These are phyloP conservation scores for Leptopilina myrica DNA, from an alignment of 2,888 invertebrate species.

Conservation along the genomic window DNA sequence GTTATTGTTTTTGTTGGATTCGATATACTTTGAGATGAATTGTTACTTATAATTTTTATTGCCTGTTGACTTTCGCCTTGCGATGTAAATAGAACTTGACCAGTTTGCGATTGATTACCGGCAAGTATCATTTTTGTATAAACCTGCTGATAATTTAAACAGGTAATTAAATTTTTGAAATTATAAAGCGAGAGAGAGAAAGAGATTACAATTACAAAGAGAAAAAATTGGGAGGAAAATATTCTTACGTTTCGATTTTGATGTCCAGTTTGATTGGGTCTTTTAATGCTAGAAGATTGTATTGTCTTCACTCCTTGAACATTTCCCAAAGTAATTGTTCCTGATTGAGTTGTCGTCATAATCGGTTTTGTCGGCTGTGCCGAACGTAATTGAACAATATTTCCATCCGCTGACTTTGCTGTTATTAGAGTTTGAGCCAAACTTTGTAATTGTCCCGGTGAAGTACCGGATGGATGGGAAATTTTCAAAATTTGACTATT, in stretches of 20 bases:
- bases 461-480: slow-evolving; percentile 73
- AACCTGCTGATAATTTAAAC: slow-evolving; percentile 57
- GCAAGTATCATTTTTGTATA: slow-evolving; percentile 75
- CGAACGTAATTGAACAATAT: slow-evolving; percentile 73
- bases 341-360: slow-evolving; percentile 68
- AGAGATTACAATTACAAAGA: too few species aligned
- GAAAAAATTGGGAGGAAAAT: background rate
- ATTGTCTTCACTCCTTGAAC: slow-evolving; percentile 69
- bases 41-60: slow-evolving; percentile 72
- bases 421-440: slow-evolving; percentile 74
- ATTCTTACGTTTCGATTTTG: slow-evolving; percentile 71
- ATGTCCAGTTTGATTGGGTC: slow-evolving; percentile 77
- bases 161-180: too few species aligned
- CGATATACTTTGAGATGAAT: slow-evolving; percentile 66
- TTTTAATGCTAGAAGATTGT: slow-evolving; percentile 67
- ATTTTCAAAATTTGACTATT: slow-evolving; percentile 75
- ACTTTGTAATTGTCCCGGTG: slow-evolving; percentile 72
- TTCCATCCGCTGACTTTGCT: slow-evolving; percentile 74
- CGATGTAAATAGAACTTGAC: slow-evolving; percentile 72
- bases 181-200: too few species aligned
- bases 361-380: slow-evolving; percentile 67
- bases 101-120: slow-evolving; percentile 71
- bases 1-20: slow-evolving; percentile 81
- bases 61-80: slow-evolving; percentile 70
- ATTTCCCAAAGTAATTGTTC: slow-evolving; percentile 69